phyloP scores from a whole-genome alignment of 2,888 invertebrate genomes.

The Andrena haemorrhoa region DNA sequence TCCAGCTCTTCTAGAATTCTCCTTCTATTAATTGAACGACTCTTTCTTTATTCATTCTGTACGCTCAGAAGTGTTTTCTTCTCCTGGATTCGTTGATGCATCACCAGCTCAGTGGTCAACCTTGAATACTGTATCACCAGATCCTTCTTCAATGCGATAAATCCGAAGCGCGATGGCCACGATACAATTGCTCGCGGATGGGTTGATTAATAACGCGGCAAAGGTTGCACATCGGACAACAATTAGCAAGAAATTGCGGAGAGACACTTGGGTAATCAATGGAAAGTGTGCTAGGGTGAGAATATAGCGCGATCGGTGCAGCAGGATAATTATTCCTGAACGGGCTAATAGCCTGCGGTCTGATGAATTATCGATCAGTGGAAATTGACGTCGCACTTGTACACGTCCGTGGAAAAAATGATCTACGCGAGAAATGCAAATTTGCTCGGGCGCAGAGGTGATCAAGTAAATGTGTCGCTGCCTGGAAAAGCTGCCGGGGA shows the following conservation, averaged over 20 bases:
- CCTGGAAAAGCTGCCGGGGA: neutral
- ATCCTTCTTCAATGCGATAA: slow-evolving; percentile 14
- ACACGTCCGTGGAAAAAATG: slow-evolving; percentile 30
- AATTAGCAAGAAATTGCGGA: neutral
- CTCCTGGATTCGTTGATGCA: no score
- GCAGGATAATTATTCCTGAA: slow-evolving; percentile 5
- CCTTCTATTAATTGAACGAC: no score
- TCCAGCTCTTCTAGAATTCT: no score
- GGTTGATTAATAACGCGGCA: neutral
- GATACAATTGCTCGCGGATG: neutral
- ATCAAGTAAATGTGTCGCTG: neutral
- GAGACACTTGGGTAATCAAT: slow-evolving; percentile 16
- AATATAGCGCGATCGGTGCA: neutral
- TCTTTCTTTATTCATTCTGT: no score
- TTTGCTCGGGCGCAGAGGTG: slow-evolving; percentile 10
- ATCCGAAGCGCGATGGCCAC: slow-evolving; percentile 9
- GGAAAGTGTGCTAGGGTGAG: slow-evolving; percentile 1
- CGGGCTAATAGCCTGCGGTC: neutral
- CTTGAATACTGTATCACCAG: slow-evolving; percentile 18
- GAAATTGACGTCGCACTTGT: slow-evolving; percentile 26
- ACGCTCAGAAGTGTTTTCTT: no score
- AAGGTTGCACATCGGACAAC: neutral
- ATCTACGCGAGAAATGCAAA: slow-evolving; percentile 29
- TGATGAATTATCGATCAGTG: slow-evolving; percentile 45
- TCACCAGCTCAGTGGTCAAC: no score